Evolutionary conservation across 2,888 invertebrate genomes (phyloP).

Genomic region (Eupithecia tripunctaria): DNA sequence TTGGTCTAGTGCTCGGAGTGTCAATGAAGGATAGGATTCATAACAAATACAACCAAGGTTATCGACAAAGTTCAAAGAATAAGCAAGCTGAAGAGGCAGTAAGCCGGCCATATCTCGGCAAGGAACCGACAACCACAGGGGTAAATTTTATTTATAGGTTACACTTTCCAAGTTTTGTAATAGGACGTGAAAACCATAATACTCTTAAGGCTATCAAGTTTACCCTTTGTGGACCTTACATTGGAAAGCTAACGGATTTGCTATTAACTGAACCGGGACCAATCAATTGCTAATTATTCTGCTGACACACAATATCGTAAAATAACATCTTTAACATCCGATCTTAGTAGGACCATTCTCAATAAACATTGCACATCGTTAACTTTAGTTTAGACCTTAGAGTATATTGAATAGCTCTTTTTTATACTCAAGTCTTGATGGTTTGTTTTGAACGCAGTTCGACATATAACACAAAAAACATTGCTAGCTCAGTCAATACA

Average conservation of each 20-base stretch:
- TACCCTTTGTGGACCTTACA: background rate
- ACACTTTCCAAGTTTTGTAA: background rate
- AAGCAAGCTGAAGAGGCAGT: no score
- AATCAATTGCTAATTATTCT: constrained; percentile 1
- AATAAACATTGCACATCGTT: background rate
- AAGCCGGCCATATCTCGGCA: no score
- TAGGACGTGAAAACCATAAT: background rate
- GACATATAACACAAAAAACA: background rate
- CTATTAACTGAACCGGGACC: background rate
- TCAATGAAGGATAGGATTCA: no score
- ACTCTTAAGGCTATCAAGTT: background rate
- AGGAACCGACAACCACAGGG: no score
- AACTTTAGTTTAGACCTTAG: no score
- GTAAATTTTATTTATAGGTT: no score
- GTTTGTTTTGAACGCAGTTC: background rate
- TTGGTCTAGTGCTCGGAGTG: background rate
- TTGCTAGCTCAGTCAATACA: background rate
- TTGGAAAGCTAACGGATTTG: constrained; percentile 5
- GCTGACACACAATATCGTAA: background rate
- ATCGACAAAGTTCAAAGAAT: no score
- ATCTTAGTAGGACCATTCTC: background rate
- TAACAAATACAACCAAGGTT: no score
- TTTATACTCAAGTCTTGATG: no score
- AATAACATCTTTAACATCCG: background rate
- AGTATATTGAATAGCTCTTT: no score